Conservation (phyloP, 2,113 vertebrate species). For the Scartelaos histophorus region DNA sequence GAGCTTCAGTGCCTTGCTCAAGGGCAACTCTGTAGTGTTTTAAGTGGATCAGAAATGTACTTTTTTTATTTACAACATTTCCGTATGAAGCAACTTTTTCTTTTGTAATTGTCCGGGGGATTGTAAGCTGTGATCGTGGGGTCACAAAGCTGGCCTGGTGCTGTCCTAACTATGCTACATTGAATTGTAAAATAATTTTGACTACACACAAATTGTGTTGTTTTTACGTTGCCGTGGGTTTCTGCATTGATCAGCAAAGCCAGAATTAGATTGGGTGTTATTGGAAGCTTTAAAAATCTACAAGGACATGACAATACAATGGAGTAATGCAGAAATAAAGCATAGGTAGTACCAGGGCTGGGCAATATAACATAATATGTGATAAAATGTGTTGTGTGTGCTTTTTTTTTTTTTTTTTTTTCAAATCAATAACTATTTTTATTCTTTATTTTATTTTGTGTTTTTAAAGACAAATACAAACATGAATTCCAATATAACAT, state of each 20-base stretch:
- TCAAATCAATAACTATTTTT: too few relatives aligned
- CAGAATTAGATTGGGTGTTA: background rate
- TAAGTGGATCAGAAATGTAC: conserved; percentile 36
- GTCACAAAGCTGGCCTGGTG: conserved; percentile 63
- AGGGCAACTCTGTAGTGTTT: conserved; percentile 51
- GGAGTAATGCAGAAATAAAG: background rate
- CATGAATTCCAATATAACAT: too few relatives aligned
- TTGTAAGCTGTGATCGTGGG: conserved; percentile 51
- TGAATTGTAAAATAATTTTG: conserved; percentile 12
- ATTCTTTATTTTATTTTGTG: too few relatives aligned
- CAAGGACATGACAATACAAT: background rate
- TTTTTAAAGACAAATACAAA: too few relatives aligned
- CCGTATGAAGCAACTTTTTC: conserved; percentile 14
- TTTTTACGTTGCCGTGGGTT: conserved; percentile 33
- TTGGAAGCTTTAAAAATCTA: conserved; percentile 7
- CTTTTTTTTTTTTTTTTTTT: too few relatives aligned
- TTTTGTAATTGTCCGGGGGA: conserved; percentile 39
- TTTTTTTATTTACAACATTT: conserved; percentile 33
- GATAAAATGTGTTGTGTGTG: too few relatives aligned
- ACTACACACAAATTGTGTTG: conserved; percentile 19
- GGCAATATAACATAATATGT: too few relatives aligned
- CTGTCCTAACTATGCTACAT: conserved; percentile 64
- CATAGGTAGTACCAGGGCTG: background rate
- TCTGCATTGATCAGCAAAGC: conserved; percentile 1
- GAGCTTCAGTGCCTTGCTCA: conserved; percentile 70